Evolutionary conservation across 2,797 vertebrate genomes (phyloP), one percentile per base, ranked within the genome.

Genomic region (Uromys caudimaculatus): DNA sequence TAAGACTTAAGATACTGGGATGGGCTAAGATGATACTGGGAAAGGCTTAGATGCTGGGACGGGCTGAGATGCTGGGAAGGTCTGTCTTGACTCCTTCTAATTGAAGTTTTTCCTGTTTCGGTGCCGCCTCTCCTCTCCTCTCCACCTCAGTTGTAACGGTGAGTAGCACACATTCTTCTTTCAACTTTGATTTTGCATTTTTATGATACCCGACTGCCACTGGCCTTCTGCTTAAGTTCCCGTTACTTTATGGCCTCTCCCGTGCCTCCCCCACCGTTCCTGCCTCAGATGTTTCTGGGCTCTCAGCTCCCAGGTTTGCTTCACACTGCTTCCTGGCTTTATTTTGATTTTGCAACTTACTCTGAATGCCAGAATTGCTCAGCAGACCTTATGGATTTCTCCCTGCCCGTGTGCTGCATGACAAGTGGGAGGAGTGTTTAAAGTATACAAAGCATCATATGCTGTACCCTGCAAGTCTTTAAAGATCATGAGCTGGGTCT

Each of bases 111-210:
- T 96, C 85, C 93, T 90, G 92, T 97, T 98, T 38, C 93, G 4
- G 94, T 96, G 96, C 97, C 84, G 50, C 78, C 69, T 90, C 91
- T 97, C 94, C 90, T 69, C 90, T 97, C 94, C 90, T 71, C 90
- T 84, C 47, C 78, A 83, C 97, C 97, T 98, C 99, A 99, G 99
- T 99, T 98, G 99, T 99, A 98, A 99, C 99, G 98, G 99, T 99
- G 98, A 99, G 99, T 99, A 98, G 24, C 69, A 0, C 32, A 0
- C 71, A 79, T 52, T 94, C 24, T 4, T 89, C 76, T 75, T 95
- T 92, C 35, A 87, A 64, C 29, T 88, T 93, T 11, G 52, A 12
- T 32, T 95, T 82, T 64, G 3, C 29, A 0, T 47, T 58, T 32
- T 73, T 23, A 73, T 91, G 76, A 29, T 90, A 78, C 91, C 71